Conservation (phyloP, 2,113 vertebrate genomes). For the Loxodonta africana region DNA sequence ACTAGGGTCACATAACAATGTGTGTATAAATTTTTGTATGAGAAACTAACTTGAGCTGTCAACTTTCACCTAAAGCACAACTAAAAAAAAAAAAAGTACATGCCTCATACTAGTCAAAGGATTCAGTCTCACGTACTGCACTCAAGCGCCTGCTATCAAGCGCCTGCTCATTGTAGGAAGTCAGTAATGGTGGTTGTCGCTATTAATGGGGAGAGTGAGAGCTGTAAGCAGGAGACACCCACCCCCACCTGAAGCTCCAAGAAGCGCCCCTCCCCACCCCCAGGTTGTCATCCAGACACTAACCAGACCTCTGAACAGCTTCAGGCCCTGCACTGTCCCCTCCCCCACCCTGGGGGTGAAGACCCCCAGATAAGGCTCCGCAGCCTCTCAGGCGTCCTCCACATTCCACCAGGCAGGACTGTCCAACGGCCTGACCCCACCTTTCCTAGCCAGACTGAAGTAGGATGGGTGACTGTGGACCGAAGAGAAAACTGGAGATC, state of each 20-base stretch:
- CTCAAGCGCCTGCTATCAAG: not conserved
- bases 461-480: not conserved
- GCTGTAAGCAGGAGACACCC: not conserved
- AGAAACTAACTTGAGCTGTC: too few species aligned
- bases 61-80: too few species aligned
- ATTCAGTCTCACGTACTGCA: not conserved
- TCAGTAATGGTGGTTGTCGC: not conserved
- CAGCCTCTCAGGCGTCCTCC: conserved; percentile 67
- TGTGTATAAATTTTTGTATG: too few species aligned
- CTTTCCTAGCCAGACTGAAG: not conserved
- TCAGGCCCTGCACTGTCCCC: conserved; percentile 42
- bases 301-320: conserved; percentile 53
- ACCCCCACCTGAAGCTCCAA: not conserved
- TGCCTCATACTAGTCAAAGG: not conserved
- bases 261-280: conserved; percentile 30
- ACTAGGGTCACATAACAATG: too few species aligned
- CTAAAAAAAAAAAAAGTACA: accelerated
- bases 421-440: not conserved
- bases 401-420: conserved; percentile 73
- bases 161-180: accelerated
- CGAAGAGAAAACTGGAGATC: not conserved
- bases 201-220: not conserved
- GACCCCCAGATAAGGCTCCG: conserved; percentile 79
- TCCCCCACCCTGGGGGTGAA: conserved; percentile 59
- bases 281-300: conserved; percentile 76